Evolutionary conservation across 2,888 invertebrate genomes (phyloP).

Genomic region (Xanthorhoe designata): DNA sequence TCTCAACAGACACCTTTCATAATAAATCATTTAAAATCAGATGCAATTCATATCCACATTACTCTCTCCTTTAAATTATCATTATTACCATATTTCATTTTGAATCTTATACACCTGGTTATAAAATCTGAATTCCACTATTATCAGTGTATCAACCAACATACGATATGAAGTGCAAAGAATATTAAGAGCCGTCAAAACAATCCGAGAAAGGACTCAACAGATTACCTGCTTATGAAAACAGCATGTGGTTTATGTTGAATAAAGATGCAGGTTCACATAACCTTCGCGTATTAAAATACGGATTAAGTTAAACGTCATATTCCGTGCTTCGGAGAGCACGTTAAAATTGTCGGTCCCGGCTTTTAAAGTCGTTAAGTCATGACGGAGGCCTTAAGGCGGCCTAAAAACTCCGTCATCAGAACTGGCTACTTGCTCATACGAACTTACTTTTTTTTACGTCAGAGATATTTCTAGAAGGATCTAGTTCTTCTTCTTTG

Average conservation of each 20-base stretch:
- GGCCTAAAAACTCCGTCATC: too few relatives aligned
- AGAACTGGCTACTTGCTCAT: too few relatives aligned
- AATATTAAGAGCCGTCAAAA: constrained; percentile 46
- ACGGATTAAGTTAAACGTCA: too few relatives aligned
- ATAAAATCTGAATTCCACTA: constrained; percentile 16
- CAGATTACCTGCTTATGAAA: constrained; percentile 42
- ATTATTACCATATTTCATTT: constrained; percentile 3
- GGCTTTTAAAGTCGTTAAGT: too few relatives aligned
- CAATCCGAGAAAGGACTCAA: constrained; percentile 47
- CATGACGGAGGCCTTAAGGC: too few relatives aligned
- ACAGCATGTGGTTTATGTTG: constrained; percentile 46
- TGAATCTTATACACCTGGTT: background rate
- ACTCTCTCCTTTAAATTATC: constrained; percentile 18
- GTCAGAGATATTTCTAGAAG: too few relatives aligned
- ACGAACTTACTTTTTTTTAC: too few relatives aligned
- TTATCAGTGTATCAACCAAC: background rate
- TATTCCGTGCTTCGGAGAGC: too few relatives aligned
- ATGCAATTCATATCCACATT: constrained; percentile 6
- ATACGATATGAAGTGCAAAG: constrained; percentile 45
- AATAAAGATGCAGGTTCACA: constrained; percentile 32
- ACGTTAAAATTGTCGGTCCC: too few relatives aligned
- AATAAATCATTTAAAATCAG: constrained; percentile 18
- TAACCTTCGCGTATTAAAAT: background rate
- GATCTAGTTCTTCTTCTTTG: too few relatives aligned
- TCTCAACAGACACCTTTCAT: background rate